A percentile compares a stretch with the other conserved stretches of the same genome.
phyloP scores from a whole-genome alignment of 2,888 invertebrate species.

The Antheraea yamamai region DNA sequence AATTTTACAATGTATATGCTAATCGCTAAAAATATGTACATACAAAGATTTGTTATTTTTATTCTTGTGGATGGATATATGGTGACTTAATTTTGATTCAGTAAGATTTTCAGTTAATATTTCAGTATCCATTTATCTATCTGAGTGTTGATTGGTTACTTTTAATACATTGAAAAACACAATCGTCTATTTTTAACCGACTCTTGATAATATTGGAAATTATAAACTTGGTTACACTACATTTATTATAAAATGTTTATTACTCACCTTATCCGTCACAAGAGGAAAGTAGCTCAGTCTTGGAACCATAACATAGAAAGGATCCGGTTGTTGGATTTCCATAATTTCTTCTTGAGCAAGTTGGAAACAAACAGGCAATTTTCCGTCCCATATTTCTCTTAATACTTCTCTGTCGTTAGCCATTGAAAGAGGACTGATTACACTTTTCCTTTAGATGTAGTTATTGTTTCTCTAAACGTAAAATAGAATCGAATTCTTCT shows the following conservation, averaged over 20 bases:
- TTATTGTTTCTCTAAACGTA: neutral
- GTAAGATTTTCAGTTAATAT: no score
- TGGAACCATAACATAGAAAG: conserved; percentile 96
- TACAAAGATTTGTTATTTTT: no score
- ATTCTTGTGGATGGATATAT: no score
- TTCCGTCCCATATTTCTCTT: conserved; percentile 97
- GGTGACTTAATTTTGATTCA: no score
- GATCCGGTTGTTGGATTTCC: conserved; percentile 94
- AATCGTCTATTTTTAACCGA: neutral
- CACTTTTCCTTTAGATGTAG: neutral
- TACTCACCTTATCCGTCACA: conserved; percentile 93
- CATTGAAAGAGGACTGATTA: conserved; percentile 76
- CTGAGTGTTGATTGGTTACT: neutral
- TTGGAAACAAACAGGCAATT: conserved; percentile 95
- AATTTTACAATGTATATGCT: no score
- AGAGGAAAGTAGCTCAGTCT: conserved; percentile 96
- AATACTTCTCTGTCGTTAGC: conserved; percentile 97
- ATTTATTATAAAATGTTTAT: neutral
- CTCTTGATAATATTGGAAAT: neutral
- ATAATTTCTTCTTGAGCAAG: conserved; percentile 94
- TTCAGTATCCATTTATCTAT: no score
- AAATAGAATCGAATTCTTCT: neutral
- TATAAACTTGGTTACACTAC: neutral
- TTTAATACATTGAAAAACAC: neutral
- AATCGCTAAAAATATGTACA: no score